Evolutionary conservation across 2,888 invertebrate species (phyloP).

Genomic region (Agrochola lota): DNA sequence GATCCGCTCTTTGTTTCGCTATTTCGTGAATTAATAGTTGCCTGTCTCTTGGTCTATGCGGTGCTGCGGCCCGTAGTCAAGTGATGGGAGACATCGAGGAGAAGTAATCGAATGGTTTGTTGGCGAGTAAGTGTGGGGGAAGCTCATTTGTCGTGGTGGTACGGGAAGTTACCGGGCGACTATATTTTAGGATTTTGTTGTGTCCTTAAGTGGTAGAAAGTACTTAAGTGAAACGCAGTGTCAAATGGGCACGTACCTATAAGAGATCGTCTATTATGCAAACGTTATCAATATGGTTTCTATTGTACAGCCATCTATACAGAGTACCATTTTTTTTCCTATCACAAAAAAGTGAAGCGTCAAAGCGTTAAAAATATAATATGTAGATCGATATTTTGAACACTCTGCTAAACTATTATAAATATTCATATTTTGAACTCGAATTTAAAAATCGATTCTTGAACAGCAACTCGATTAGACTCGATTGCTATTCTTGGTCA

Average conservation of each 20-base stretch:
- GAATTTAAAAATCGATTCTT: constrained; percentile 19
- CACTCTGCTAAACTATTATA: not conserved
- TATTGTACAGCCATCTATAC: not conserved
- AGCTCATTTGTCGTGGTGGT: not conserved
- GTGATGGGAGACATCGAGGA: constrained; percentile 54
- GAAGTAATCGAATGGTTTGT: constrained; percentile 27
- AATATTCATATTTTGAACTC: constrained; percentile 7
- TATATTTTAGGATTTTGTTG: not conserved
- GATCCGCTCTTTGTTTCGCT: constrained; percentile 67
- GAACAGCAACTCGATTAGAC: constrained; percentile 33
- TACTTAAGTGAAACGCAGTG: not conserved
- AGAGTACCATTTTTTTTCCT: not conserved
- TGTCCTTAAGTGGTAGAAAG: not conserved
- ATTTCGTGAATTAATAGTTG: constrained; percentile 70
- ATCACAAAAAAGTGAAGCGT: not conserved
- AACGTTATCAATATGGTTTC: not conserved
- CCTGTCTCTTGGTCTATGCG: constrained; percentile 74
- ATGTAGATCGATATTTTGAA: not conserved
- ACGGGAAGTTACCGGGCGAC: not conserved
- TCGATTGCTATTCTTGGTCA: constrained; percentile 29
- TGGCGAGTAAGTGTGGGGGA: constrained; percentile 11
- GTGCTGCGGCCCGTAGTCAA: constrained; percentile 43
- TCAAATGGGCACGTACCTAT: not conserved
- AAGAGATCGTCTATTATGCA: not conserved
- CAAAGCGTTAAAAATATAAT: not conserved